Base-by-base conservation (phyloP, 2,888 invertebrate species). In the Drosophila meridiana region DNA sequence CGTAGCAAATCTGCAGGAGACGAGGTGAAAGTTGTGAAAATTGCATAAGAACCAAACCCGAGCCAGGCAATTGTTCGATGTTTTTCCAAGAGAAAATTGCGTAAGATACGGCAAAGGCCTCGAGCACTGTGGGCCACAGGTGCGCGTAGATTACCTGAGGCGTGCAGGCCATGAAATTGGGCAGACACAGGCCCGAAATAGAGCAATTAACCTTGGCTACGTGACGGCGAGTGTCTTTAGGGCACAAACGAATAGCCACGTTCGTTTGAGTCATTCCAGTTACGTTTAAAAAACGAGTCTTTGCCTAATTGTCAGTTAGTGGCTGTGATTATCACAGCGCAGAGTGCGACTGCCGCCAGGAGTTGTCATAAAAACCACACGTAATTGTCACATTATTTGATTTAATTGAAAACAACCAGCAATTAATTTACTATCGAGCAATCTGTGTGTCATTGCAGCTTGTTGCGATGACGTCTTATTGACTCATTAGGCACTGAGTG, bases 131-230 rank as follows among this genome's bases (percentile, higher is more conserved):
- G 69, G 57, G 62, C 70, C 64, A 66, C 80, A 79, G 80, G 81
- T 73, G 73, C 62, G 50, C 45, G 2, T 40, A n/a, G 71, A 40
- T 68, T 79, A 78, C 80, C 76, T 75, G 76, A 68, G 71, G 45
- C 47, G 52, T 45, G 45, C 47, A 26, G 65, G 45, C 60, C 77
- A 40, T 76, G 53, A 77, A 80, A 73, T 68, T 58, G 38, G 32
- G 9, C 63, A 57, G 40, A 61, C 58, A 47, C 43, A 70, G 48
- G 53, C 69, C 78, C 78, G 71, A 87, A 86, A 83, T 83, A 83
- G 82, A 85, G 89, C 74, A 83, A 85, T 85, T 85, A 85, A 74
- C 89, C 87, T 86, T 80, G 82, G 52, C 83, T 86, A 88, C 85
- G 85, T 88, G 85, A 63, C 73, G 53, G 65, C 58, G 58, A 71